Evolutionary conservation across 1,140 invertebrate genomes (phyloP), one percentile per base, ranked within the genome.

Genomic region (Phortica variegata): DNA sequence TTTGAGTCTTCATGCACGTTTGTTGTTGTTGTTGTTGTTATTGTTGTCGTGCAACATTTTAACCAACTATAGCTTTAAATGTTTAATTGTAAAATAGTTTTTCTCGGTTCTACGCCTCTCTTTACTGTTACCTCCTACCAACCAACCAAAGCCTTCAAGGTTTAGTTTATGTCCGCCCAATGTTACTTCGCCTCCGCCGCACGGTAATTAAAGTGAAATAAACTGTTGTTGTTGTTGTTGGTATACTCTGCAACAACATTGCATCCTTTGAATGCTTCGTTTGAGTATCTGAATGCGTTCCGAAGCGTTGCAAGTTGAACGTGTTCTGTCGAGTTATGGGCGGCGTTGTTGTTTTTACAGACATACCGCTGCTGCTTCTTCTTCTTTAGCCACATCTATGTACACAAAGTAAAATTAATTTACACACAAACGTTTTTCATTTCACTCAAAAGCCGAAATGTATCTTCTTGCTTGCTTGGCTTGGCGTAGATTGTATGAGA

Each of bases 351-450:
- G 49, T 53, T 53, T n/a, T n/a, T n/a, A n/a, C n/a, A n/a, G n/a
- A n/a, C n/a, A n/a, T n/a, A n/a, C n/a, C n/a, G 26, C 46, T 51
- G 38, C 42, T 38, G 55, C 48, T 56, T 51, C 52, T 65, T 54
- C 53, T 43, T 52, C 38, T 10, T 10, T 15, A 34, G 13, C 33
- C 12, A 10, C 33, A 15, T 39, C 39, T 65, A 44, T 55, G 47
- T 49, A 58, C 58, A 61, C 52, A 61, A 61, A 58, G 62, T 61
- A 56, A 65, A 65, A 65, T 65, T 66, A 65, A 65, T 65, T 65
- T 65, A 55, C 62, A 49, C n/a, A n/a, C 58, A 61, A 62, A 58
- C 61, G 61, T 65, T 65, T 65, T 65, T 65, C 61, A 65, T 65
- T 65, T 61, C 58, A 52, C 53, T 65, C 56, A 62, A 65, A 54